phyloP scores from a whole-genome alignment of 1,140 invertebrate species.

The Oedothorax gibbosus region DNA sequence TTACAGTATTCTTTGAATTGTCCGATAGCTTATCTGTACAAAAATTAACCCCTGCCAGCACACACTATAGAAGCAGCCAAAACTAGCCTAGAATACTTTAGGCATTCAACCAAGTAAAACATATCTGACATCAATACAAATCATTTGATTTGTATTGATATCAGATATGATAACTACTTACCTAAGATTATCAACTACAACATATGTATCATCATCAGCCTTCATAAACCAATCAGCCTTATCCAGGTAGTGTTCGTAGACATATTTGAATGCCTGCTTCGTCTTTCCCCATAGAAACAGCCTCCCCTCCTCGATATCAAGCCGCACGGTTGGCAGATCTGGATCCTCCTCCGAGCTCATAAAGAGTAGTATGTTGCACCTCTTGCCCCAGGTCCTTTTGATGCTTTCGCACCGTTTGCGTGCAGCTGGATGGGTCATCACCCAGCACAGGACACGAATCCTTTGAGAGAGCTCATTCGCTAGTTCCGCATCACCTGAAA shows the following conservation, averaged over 20 bases:
- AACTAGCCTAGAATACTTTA: too few species aligned
- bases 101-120: too few species aligned
- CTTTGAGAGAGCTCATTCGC: constrained; percentile 81
- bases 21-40: too few species aligned
- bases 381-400: constrained; percentile 93
- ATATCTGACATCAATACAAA: too few species aligned
- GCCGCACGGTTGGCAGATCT: constrained; percentile 69
- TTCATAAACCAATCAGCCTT: constrained; percentile 94
- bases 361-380: constrained; percentile 90
- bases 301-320: constrained; percentile 84
- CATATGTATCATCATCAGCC: constrained; percentile 95
- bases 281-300: constrained; percentile 96
- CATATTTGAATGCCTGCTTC: constrained; percentile 86
- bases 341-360: constrained; percentile 82
- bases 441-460: constrained; percentile 89
- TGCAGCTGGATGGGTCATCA: constrained; percentile 92
- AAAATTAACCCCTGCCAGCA: too few species aligned
- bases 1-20: too few species aligned
- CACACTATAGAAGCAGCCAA: too few species aligned
- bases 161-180: too few species aligned
- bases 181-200: constrained; percentile 90
- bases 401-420: constrained; percentile 90
- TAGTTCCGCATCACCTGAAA: constrained; percentile 71
- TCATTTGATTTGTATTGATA: too few species aligned
- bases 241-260: constrained; percentile 84